Percentiles rank a stretch among this genome's conserved stretches.
These are phyloP conservation scores for Tenthredo distinguenda DNA, from an alignment of 2,888 invertebrate genomes.

Conservation along the genomic window DNA sequence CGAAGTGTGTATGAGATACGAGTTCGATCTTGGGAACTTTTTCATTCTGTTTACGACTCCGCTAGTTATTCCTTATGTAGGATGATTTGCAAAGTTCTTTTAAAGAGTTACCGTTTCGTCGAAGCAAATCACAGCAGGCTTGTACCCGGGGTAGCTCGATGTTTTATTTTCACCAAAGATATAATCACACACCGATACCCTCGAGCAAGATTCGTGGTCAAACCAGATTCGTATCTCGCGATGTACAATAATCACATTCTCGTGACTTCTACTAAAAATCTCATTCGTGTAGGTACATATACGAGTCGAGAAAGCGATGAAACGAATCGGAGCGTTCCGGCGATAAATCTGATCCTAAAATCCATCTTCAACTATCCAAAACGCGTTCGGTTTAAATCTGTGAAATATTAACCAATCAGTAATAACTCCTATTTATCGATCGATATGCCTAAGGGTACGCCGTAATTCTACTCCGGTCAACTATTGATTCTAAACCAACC, in stretches of 20 bases:
- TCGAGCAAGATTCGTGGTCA: conserved; percentile 39
- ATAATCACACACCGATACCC: conserved; percentile 40
- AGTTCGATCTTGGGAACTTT: not conserved
- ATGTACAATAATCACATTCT: conserved; percentile 13
- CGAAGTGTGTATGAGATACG: too few relatives aligned
- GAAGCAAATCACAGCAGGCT: conserved; percentile 3
- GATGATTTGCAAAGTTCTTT: conserved; percentile 3
- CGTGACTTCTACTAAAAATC: not conserved
- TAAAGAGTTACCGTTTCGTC: not conserved
- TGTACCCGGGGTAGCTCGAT: not conserved
- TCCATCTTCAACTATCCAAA: not conserved
- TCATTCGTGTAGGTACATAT: not conserved
- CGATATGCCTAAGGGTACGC: not conserved
- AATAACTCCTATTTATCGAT: conserved; percentile 60
- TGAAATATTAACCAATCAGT: conserved; percentile 56
- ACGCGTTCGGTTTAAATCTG: conserved; percentile 48
- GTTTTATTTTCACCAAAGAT: conserved; percentile 33
- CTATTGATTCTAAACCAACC: conserved; percentile 49
- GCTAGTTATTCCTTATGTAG: not conserved
- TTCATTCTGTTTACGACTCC: not conserved
- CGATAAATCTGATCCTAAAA: not conserved
- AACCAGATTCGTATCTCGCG: conserved; percentile 29
- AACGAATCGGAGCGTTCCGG: not conserved
- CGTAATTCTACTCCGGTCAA: conserved; percentile 59
- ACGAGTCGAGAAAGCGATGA: not conserved